Conservation (phyloP, 1,140 invertebrate species). For the Philotrypesis tridentata region DNA sequence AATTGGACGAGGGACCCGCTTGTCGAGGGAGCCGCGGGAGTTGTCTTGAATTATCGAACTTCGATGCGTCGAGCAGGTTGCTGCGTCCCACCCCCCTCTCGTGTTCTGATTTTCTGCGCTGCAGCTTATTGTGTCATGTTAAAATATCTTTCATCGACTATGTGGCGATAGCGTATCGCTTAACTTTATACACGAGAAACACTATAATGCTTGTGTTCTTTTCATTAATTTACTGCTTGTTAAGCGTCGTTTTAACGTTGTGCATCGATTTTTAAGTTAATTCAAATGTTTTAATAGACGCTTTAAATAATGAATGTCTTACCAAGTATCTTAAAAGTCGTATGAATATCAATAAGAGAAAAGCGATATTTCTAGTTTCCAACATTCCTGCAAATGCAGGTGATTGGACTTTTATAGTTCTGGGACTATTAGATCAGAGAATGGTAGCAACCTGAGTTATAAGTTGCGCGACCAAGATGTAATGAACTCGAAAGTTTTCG, state of each 20-base stretch:
- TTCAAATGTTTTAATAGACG: too few relatives aligned
- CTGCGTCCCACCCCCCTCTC: background rate
- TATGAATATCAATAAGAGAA: too few relatives aligned
- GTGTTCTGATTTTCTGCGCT: background rate
- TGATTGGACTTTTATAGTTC: background rate
- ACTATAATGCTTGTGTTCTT: too few relatives aligned
- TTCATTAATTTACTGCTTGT: too few relatives aligned
- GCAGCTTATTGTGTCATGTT: background rate
- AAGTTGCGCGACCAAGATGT: background rate
- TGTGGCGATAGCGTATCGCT: too few relatives aligned
- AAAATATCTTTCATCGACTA: background rate
- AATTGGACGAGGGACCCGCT: background rate
- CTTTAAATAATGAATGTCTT: too few relatives aligned
- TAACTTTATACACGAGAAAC: too few relatives aligned
- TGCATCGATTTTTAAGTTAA: too few relatives aligned
- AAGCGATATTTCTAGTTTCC: too few relatives aligned
- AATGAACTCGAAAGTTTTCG: background rate
- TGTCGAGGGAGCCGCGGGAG: background rate
- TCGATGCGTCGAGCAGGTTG: background rate
- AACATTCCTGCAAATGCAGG: background rate
- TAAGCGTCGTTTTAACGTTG: too few relatives aligned
- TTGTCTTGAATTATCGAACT: background rate
- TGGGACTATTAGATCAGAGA: background rate
- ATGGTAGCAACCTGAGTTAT: too few relatives aligned
- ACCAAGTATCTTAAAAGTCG: too few relatives aligned